Evolutionary conservation across 2,888 invertebrate species (phyloP), one percentile per base, ranked within the genome.

Genomic region (Agrotis segetum): DNA sequence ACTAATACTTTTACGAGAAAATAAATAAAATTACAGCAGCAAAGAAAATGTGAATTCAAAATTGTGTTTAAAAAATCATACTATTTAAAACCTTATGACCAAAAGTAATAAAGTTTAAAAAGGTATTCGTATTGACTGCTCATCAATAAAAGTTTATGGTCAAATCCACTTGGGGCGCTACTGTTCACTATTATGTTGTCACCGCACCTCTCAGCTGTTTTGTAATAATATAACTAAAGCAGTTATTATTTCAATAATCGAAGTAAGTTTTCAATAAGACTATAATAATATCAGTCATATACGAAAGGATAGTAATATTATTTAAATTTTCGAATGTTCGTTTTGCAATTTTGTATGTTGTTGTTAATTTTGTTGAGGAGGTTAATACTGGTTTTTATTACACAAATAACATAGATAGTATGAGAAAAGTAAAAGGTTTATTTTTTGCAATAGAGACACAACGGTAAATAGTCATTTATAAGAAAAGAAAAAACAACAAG

Each of bases 121-220:
- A n/a, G 3, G 44, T 17, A 24, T 5, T 67, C 17, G 0, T 9
- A n/a, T 9, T 49, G 21, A 52, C 16, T 19, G 14, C 19, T 47
- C 11, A 5, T 81, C 81, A 64, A 81, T 81, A 81, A 72, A 72
- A 62, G 64, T 77, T 68, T 59, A 13, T 50, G 14, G 16, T 53
- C 0, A 14, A n/a, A 58, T 19, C 58, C 68, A 19, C 47, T 2
- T 11, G 59, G 7, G 47, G 81, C 81, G 77, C 81, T 52, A 13
- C 6, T 62, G 47, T 62, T n/a, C 50, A 14, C 14, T n/a, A 5
- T 29, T 40, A 21, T 74, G 29, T 53, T 81, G 63, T 65, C 67
- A 46, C 13, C 40, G 21, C 24, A 16, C 16, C 2, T 40, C 24
- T 53, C 63, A 71, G 58, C 77, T 71, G 29, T 71, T 56, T 49